Conservation (phyloP, 2,113 vertebrate species). For the Heterochromis multidens region DNA sequence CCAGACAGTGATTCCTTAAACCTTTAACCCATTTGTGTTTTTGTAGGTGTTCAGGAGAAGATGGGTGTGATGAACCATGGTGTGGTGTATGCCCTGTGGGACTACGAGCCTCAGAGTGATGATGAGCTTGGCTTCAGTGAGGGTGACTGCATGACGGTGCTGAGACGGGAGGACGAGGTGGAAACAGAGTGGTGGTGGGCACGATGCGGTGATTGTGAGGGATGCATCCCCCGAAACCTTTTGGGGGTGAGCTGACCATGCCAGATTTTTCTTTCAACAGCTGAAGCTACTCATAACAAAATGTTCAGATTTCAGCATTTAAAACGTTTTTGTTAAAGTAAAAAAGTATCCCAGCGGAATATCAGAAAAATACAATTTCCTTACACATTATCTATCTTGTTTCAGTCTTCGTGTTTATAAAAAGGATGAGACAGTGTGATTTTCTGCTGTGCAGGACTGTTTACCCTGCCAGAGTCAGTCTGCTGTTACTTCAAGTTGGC, state of each 20-base stretch:
- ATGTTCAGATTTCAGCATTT: neutral
- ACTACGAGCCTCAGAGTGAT: slow-evolving; percentile 79
- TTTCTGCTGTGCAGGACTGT: neutral
- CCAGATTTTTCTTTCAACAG: neutral
- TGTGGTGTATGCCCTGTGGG: slow-evolving; percentile 91
- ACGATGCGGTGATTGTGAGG: slow-evolving; percentile 81
- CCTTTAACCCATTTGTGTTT: neutral
- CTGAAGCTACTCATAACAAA: neutral
- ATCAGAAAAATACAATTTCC: neutral
- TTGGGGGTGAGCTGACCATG: slow-evolving; percentile 82
- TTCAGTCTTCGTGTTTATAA: too few relatives aligned
- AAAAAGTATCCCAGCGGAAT: neutral
- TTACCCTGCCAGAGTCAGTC: neutral
- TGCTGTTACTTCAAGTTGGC: neutral
- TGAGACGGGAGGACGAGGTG: slow-evolving; percentile 82
- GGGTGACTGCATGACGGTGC: slow-evolving; percentile 88
- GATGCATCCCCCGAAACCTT: slow-evolving; percentile 89
- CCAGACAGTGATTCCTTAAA: neutral
- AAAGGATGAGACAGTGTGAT: neutral
- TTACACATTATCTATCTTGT: too few relatives aligned
- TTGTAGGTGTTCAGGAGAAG: slow-evolving; percentile 93
- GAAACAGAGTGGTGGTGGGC: slow-evolving; percentile 97
- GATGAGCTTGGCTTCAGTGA: slow-evolving; percentile 87
- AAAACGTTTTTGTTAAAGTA: neutral
- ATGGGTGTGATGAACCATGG: slow-evolving; percentile 98